Evolutionary conservation across 2,113 vertebrate species (phyloP), one percentile per base, ranked within the genome.

Genomic region (Pyrgilauda ruficollis): DNA sequence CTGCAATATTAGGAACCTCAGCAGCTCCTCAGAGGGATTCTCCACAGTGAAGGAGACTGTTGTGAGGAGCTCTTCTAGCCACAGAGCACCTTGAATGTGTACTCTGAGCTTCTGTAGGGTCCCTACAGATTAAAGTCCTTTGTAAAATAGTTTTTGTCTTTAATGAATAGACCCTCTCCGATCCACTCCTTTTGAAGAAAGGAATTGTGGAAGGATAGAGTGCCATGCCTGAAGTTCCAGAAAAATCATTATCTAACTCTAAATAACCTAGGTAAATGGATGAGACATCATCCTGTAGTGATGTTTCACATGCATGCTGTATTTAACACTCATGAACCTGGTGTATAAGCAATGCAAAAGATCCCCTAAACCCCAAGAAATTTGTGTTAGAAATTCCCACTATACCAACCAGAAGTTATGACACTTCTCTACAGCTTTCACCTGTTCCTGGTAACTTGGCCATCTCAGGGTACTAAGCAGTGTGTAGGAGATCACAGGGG

Each of bases 311-410:
- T 10, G 6, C 37, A 6, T 24, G 16, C 24, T 33, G 21, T 78
- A 49, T 58, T 37, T 76, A 72, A 59, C 2, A 4, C 23, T 88
- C 9, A 8, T 33, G 47, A 72, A 53, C 33, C 28, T 26, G 15
- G 4, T 53, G 15, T 43, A 27, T 31, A 37, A 70, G 31, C 4
- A 8, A 83, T 1, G 1, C 27, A 59, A 58, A 61, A 43, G 15
- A 15, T 0, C 0, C 3, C 28, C 15, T 12, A n/a, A 78, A 33
- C 23, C 39, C 33, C 33, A 16, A 22, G 31, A 69, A 67, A 46
- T 67, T 58, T 81, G 8, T 61, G 23, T 90, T 69, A 81, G 59
- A 84, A 90, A 94, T 87, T 77, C 21, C 28, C 41, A 3, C 39
- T 73, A 5, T n/a, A 30, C 6, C 30, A 52, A 43, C 10, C 18